Percentiles rank a stretch among this genome's conserved stretches.
Conservation (phyloP, 1,140 invertebrate genomes). For the Diachasma alloeum region DNA sequence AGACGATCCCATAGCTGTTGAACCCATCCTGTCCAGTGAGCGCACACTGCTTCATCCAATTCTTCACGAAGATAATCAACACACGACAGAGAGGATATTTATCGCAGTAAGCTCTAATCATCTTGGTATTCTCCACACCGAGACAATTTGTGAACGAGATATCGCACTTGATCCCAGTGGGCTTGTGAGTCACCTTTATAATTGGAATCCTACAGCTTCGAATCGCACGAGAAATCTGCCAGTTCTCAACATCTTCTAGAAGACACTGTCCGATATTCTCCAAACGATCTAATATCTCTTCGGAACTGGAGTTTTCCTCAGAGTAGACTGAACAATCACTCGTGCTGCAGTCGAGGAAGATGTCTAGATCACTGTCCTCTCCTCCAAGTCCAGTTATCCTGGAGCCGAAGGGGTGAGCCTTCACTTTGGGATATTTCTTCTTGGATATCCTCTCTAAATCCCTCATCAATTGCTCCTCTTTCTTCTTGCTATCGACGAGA, state of each 20-base stretch:
- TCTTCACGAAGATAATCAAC: slow-evolving; percentile 61
- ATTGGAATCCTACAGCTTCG: slow-evolving; percentile 63
- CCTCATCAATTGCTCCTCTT: slow-evolving; percentile 30
- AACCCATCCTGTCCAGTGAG: slow-evolving; percentile 37
- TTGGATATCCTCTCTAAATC: slow-evolving; percentile 32
- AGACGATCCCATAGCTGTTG: slow-evolving; percentile 42
- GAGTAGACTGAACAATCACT: slow-evolving; percentile 11
- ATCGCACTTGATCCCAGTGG: slow-evolving; percentile 64
- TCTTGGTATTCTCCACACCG: slow-evolving; percentile 66
- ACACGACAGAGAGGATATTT: slow-evolving; percentile 51
- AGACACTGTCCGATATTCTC: slow-evolving; percentile 18
- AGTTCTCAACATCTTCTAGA: slow-evolving; percentile 24
- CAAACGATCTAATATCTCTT: neutral
- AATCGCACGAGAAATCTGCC: slow-evolving; percentile 40
- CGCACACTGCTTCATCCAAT: slow-evolving; percentile 56
- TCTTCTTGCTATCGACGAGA: neutral
- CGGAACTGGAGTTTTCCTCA: neutral
- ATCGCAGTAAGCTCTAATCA: slow-evolving; percentile 57
- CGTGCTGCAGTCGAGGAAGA: slow-evolving; percentile 64
- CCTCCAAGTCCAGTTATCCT: slow-evolving; percentile 57
- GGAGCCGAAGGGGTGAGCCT: slow-evolving; percentile 63
- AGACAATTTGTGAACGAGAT: slow-evolving; percentile 68
- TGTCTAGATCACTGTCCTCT: slow-evolving; percentile 62
- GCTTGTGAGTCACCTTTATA: slow-evolving; percentile 63
- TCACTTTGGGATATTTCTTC: slow-evolving; percentile 33